phyloP scores from a whole-genome alignment of 2,797 vertebrate genomes.

The Melanogrammus aeglefinus region DNA sequence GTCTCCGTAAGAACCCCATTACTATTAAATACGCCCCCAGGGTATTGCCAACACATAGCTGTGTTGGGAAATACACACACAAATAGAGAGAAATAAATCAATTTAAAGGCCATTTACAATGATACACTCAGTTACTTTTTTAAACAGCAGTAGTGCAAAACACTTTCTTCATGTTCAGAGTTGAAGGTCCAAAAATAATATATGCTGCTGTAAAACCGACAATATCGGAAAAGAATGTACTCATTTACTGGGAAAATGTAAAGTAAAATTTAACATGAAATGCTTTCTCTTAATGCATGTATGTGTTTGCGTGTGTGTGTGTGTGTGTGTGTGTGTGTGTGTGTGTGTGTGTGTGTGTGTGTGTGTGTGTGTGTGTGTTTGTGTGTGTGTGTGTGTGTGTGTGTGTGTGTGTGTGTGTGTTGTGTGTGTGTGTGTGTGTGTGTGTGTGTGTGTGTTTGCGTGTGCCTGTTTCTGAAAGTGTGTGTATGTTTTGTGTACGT shows the following conservation, averaged over 20 bases:
- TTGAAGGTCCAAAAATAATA: background rate
- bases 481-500: background rate
- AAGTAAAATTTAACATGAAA: background rate
- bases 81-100: background rate
- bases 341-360: background rate
- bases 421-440: background rate
- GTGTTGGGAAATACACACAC: constrained; percentile 29
- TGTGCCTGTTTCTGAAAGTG: background rate
- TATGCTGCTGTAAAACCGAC: background rate
- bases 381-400: background rate
- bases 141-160: background rate
- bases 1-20: constrained; percentile 35
- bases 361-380: background rate
- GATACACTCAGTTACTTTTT: background rate
- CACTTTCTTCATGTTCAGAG: too few species aligned
- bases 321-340: too few species aligned
- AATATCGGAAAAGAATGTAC: background rate
- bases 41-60: constrained; percentile 34
- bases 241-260: background rate
- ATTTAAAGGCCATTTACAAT: background rate
- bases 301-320: background rate
- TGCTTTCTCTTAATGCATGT: background rate
- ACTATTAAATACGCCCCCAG: constrained; percentile 45
- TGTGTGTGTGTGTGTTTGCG: background rate
- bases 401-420: background rate